These are phyloP conservation scores for Chaetops frenatus DNA, from an alignment of 2,113 vertebrate genomes.

Conservation along the genomic window DNA sequence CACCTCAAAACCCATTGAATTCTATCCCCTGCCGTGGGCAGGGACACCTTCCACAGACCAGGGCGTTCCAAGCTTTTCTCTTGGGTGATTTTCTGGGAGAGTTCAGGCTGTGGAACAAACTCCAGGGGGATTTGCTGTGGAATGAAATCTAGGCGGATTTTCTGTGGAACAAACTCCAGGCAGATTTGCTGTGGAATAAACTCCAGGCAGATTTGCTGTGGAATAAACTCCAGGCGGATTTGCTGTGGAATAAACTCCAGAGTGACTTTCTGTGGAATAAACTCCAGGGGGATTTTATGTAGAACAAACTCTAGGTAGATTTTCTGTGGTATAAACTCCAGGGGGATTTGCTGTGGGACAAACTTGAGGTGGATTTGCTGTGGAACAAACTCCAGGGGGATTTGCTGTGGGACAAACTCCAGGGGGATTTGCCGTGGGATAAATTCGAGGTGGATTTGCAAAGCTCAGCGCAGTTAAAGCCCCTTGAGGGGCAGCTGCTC, in stretches of 20 bases:
- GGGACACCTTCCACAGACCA: neutral
- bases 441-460: accelerated
- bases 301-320: neutral
- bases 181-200: neutral
- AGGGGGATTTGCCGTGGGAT: neutral
- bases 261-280: neutral
- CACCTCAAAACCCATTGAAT: neutral
- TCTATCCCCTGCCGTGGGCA: neutral
- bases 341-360: neutral
- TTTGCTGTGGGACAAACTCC: neutral
- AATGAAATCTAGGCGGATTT: neutral
- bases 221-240: neutral
- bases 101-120: accelerated
- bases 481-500: accelerated
- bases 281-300: neutral
- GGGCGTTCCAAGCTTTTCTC: neutral
- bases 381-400: neutral
- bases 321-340: neutral
- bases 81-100: neutral
- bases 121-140: accelerated
- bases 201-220: no score
- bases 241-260: neutral
- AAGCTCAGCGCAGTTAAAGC: neutral
- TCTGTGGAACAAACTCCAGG: neutral
- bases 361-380: neutral